Evolutionary conservation across 2,797 vertebrate genomes (phyloP).

Genomic region (Diplodus puntazzo): DNA sequence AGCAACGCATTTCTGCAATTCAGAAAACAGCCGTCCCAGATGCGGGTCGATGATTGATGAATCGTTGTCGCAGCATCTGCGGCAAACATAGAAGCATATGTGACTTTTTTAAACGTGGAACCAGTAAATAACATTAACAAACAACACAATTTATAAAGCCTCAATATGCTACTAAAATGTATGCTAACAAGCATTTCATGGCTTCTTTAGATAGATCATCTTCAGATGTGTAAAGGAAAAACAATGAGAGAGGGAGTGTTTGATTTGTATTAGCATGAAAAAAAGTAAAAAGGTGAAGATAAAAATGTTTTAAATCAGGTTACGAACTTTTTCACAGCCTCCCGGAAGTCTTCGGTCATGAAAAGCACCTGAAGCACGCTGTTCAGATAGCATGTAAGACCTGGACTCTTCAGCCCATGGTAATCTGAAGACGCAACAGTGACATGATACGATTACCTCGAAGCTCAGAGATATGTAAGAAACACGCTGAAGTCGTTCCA

Average conservation of each 20-base stretch:
- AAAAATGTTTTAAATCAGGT: fast-evolving
- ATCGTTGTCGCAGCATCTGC: not conserved
- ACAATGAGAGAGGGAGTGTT: too few species aligned
- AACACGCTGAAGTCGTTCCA: fast-evolving
- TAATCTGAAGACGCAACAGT: conserved; percentile 48
- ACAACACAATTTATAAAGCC: too few species aligned
- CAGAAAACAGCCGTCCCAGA: conserved; percentile 66
- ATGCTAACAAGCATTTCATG: too few species aligned
- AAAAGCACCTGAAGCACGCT: conserved; percentile 82
- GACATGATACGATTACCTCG: not conserved
- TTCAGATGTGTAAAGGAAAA: too few species aligned
- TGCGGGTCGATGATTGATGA: conserved; percentile 20
- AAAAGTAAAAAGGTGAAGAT: not conserved
- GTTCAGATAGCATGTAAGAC: conserved; percentile 84
- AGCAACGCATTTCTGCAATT: conserved; percentile 26
- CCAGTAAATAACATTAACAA: not conserved
- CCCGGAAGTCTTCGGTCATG: conserved; percentile 79
- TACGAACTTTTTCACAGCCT: conserved; percentile 69
- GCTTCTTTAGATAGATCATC: too few species aligned
- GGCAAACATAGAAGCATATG: not conserved
- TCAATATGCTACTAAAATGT: too few species aligned
- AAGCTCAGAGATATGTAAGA: not conserved
- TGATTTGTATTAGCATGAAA: too few species aligned
- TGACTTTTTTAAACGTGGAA: fast-evolving
- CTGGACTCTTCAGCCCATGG: conserved; percentile 79